Base-by-base conservation (phyloP, 2,113 vertebrate genomes). In the Etheostoma cragini region DNA sequence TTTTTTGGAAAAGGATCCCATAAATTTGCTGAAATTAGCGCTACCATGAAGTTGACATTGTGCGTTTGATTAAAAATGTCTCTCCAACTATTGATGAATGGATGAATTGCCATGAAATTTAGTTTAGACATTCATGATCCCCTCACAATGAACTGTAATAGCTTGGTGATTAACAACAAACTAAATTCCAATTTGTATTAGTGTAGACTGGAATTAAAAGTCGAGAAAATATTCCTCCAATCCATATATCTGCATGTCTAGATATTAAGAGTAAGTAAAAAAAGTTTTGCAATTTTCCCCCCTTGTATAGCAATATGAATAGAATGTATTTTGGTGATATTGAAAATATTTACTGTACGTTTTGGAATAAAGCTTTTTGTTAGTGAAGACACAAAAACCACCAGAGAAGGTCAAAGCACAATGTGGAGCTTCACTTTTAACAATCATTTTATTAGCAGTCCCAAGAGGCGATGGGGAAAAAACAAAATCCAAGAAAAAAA, bases 391-490 rank as follows among this genome's bases (percentile, higher is more conserved):
- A 71, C 12, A 58, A 52, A 63, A 26, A 24, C 4, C 53, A 45
- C 5, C 61, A 64, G 21, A 45, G 4, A 72, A 54, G n/a, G 21
- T 21, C 69, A 38, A 76, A 69, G n/a, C 50, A 7, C 5, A 14
- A 21, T 8, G 50, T 53, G n/a, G 42, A 58, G 42, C 76, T 72
- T 89, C 54, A 76, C 81, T 91, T 90, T 92, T 45, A 83, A 92
- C 91, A 92, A 89, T 90, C 89, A 87, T 92, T 93, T 93, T 94
- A 92, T 94, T 94, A 90, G 90, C 91, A 93, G 91, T 93, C 93
- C 92, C 92, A 91, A 84, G 83, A 94, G 91, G 91, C 88, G 91
- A 90, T 87, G 86, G 82, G 84, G 87, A 87, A 86, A 69, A 56
- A 65, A 70, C 57, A 1, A 76, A 86, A 73, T 53, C 67, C 68